Conservation (phyloP, 2,113 vertebrate species). For the Polypterus senegalus region DNA sequence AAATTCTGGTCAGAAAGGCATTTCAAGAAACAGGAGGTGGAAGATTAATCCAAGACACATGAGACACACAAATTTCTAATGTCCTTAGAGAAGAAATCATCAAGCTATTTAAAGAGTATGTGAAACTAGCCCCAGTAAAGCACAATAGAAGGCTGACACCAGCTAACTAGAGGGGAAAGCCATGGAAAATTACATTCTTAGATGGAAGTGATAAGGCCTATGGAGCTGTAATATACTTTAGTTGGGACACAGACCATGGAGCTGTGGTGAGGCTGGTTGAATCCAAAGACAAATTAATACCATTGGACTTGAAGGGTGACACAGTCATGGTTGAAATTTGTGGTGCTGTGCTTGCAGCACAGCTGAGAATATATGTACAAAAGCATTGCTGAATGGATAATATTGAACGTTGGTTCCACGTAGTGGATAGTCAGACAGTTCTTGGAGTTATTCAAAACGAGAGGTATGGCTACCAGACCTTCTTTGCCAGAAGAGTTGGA, state of each 20-base stretch:
- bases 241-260: too few species aligned
- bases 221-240: conserved; percentile 3
- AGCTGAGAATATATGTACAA: conserved; percentile 16
- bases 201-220: conserved; percentile 13
- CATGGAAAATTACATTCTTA: conserved; percentile 5
- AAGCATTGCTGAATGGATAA: background rate
- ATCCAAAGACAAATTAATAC: conserved; percentile 15
- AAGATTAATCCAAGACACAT: background rate
- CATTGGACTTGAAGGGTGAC: conserved; percentile 7
- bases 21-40: conserved; percentile 15
- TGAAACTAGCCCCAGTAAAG: background rate
- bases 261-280: conserved; percentile 5
- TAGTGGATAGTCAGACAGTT: conserved; percentile 20
- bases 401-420: conserved; percentile 12
- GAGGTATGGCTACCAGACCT: conserved; percentile 16
- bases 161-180: background rate
- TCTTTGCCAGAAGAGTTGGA: conserved; percentile 18
- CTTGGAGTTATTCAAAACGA: conserved; percentile 14
- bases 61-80: conserved; percentile 16
- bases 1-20: conserved; percentile 15
- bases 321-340: conserved; percentile 17
- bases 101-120: conserved; percentile 16
- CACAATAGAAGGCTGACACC: conserved; percentile 12
- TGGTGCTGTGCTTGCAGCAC: conserved; percentile 13
- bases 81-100: conserved; percentile 10